phyloP scores from a whole-genome alignment of 2,113 vertebrate genomes.

The Atlantisia rogersi region DNA sequence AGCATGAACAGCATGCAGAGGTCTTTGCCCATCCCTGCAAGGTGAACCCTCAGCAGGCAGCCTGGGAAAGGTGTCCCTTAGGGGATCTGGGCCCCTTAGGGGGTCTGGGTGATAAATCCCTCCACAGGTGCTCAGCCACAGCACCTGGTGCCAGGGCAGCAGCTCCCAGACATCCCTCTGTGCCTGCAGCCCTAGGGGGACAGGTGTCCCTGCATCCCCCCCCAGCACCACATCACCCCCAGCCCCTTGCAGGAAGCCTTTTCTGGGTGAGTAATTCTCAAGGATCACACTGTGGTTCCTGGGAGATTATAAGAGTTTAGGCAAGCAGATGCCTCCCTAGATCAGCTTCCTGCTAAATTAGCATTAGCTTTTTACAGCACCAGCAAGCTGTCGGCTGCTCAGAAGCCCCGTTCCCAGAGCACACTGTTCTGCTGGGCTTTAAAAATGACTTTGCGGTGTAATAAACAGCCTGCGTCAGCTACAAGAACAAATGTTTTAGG shows the following conservation, averaged over 20 bases:
- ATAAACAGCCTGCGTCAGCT: neutral
- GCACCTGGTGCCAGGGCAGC: neutral
- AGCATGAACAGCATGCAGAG: rapidly evolving
- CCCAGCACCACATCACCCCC: neutral
- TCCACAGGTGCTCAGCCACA: rapidly evolving
- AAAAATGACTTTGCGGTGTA: neutral
- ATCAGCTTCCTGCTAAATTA: slow-evolving; percentile 10
- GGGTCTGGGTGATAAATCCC: neutral
- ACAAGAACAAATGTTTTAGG: neutral
- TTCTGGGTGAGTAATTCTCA: neutral
- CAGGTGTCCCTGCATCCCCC: neutral
- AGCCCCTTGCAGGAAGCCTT: neutral
- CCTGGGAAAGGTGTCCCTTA: neutral
- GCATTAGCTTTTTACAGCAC: slow-evolving; percentile 5
- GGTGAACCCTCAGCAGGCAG: neutral
- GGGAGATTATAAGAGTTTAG: neutral
- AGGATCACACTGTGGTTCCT: neutral
- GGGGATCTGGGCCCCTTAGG: neutral
- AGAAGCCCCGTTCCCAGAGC: neutral
- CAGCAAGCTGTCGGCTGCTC: neutral
- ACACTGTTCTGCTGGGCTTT: neutral
- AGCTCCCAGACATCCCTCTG: neutral
- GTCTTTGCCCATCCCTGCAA: neutral
- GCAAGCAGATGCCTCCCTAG: neutral
- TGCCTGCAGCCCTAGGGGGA: rapidly evolving